Evolutionary conservation across 2,888 invertebrate genomes (phyloP), one percentile per base, ranked within the genome.

Genomic region (Clunio marinus): DNA sequence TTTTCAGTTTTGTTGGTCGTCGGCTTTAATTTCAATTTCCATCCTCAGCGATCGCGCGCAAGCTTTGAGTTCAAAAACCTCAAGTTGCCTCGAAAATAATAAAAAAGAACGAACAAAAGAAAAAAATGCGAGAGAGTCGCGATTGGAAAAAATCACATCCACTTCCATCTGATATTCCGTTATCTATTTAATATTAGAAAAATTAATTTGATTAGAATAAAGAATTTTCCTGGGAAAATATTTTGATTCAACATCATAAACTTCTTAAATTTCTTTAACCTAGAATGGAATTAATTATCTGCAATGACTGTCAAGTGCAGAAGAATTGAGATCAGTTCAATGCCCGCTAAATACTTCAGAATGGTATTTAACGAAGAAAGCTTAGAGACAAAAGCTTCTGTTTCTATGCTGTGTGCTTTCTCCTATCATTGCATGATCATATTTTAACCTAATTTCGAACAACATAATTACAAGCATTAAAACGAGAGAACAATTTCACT

Each of bases 131-230:
- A 51, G 20, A 41, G 41, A n/a, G n/a, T n/a, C 51, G 7, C 20
- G 51, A 51, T 3, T 22, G 20, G 51, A 57, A 57, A 57, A 57
- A 57, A 27, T 24, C 46, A 45, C 66, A 66, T 66, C 55, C 66
- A 66, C 66, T 66, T 66, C 66, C 51, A 66, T 32, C 32, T 35
- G 66, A 66, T 66, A n/a, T 65, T 55, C 66, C 66, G 66, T 66
- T 66, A 66, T 4, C n/a, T 10, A 32, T 32, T 32, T 10, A 10
- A 32, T 32, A 32, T 32, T 4, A 10, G 32, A 32, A 10, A 4
- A 10, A 32, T n/a, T n/a, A n/a, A 20, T 51, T 51, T 51, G 7
- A 22, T 51, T 17, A 13, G 35, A 15, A 45, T 7, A 57, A 57
- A 57, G 27, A 25, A 57, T 27, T 57, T 27, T 8, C n/a, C 57